These are phyloP conservation scores for Leptinotarsa lineolata DNA, from an alignment of 1,140 invertebrate genomes.

Conservation along the genomic window DNA sequence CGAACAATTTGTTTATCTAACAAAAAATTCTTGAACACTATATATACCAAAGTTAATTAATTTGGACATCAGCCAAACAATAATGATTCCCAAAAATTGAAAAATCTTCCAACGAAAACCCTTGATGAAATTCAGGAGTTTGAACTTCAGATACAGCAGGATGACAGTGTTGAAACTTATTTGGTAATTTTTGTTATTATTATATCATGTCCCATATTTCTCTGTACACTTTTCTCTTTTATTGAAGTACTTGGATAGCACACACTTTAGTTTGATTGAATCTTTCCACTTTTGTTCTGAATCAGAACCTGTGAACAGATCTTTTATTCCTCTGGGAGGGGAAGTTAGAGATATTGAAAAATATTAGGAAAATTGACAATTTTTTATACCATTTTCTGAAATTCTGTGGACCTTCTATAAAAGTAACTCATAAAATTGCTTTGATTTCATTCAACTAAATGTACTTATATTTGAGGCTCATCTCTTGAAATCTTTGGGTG, in stretches of 20 bases:
- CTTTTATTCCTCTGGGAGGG: not conserved
- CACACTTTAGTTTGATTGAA: not conserved
- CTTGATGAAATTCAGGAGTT: not conserved
- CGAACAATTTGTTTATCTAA: not conserved
- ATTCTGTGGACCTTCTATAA: not conserved
- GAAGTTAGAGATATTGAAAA: not conserved
- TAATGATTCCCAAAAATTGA: not conserved
- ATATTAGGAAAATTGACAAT: not conserved
- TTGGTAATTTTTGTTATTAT: not conserved
- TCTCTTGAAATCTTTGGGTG: conserved; percentile 10
- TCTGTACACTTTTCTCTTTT: not conserved
- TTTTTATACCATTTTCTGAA: not conserved
- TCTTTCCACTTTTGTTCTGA: not conserved
- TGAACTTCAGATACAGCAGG: not conserved
- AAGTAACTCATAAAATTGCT: not conserved
- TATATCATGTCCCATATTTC: not conserved
- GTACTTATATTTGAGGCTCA: conserved; percentile 1
- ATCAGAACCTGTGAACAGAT: not conserved
- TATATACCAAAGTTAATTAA: not conserved
- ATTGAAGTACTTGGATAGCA: not conserved
- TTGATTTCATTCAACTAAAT: not conserved
- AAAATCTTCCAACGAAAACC: not conserved
- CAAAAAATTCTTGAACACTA: not conserved
- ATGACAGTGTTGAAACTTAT: not conserved
- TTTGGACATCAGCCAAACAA: conserved; percentile 1